Base-by-base conservation (phyloP, 1,140 invertebrate genomes). In the Portunus trituberculatus region DNA sequence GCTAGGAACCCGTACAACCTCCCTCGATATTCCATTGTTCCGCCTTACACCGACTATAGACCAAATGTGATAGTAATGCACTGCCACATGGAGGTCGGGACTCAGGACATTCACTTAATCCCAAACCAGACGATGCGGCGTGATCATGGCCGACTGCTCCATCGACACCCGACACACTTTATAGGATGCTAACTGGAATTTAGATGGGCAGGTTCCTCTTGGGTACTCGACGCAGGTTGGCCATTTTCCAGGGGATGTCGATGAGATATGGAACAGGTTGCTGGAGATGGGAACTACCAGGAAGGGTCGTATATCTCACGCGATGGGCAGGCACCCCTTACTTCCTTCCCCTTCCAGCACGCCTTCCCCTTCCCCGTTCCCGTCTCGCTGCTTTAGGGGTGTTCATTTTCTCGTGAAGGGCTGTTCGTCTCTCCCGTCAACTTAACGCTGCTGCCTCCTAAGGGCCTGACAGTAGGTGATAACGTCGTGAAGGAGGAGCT, bases 231-330 rank as follows among this genome's bases (percentile, higher is more conserved):
- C 6, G 67, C 10, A 76, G 67, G 67, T 76, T 76, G 67, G 67
- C 67, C 67, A 76, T 25, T n/a, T 76, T 76, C 67, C 67, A 76
- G 67, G 6, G 67, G 67, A 76, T 76, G 67, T n/a, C 20, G 67
- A 76, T 76, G 67, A 76, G 67, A 76, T 76, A 76, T 76, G 67
- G 67, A 76, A 76, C 67, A 76, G 67, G 67, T 76, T 76, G 67
- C n/a, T 76, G 67, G 67, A 76, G 67, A 76, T 76, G 67, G 67
- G 67, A n/a, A n/a, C 67, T 76, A n/a, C 67, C 6, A 76, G 67
- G 67, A 76, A 76, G 67, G 67, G 67, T 76, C 25, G 67, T 76
- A 76, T 76, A 0, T 76, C 67, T 76, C 67, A n/a, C 6, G 25
- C 67, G 25, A 76, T 76, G 16, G 67, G 25, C 67, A 76, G 12